Evolutionary conservation across 1,140 invertebrate species (phyloP), one percentile per base, ranked within the genome.

Genomic region (Dreissena rostriformis): DNA sequence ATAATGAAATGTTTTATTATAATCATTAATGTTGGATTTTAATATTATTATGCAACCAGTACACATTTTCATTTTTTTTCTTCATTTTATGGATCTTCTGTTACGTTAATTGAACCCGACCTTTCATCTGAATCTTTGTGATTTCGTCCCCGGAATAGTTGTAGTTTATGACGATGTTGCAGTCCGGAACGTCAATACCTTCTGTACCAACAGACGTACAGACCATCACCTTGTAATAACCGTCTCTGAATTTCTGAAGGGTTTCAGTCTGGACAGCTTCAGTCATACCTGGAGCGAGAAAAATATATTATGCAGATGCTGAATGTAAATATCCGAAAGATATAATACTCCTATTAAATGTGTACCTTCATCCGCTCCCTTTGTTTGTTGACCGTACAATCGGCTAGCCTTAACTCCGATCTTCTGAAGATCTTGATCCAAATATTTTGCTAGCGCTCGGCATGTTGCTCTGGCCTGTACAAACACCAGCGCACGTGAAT

Each of bases 121-220:
- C 93, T 92, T 91, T 90, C 68, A 91, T 87, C 85, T 94, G 93
- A 29, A 94, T 89, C 61, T 86, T 92, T 22, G 92, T 90, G 24
- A 93, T 92, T 74, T 92, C 91, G 86, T 93, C 93, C n/a, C 92
- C 92, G 11, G 92, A 90, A 73, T 92, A 89, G 67, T 93, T 92
- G 85, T 94, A 94, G 39, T 91, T 90, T 65, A 94, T 86, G 15
- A 94, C 91, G 26, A 94, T 71, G 86, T 92, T 93, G 81, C 93
- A 94, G 22, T 91, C 81, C 15, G 89, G 88, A 72, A 94, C 89
- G 76, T 94, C 93, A 17, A 94, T 86, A 12, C 93, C 93, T 87
- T 94, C 93, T 80, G 93, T 92, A n/a, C 91, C 92, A 29, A 94
- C 93, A 29, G 92, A 90, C 29, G 93, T 94, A 15, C 93, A 88